These are phyloP conservation scores for Linepithema humile DNA, from an alignment of 1,140 invertebrate species.

Conservation along the genomic window DNA sequence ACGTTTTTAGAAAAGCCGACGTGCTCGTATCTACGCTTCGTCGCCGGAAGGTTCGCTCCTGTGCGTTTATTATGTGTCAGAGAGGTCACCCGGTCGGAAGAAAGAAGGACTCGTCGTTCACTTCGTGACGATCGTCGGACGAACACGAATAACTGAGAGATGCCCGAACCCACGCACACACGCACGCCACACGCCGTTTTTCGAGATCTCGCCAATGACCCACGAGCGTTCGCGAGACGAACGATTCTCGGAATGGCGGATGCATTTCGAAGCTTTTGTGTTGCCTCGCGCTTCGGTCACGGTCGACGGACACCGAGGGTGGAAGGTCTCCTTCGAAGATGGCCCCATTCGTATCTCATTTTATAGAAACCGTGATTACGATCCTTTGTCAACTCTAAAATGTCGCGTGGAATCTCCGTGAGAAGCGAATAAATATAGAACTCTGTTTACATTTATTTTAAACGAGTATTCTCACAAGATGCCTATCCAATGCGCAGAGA, in stretches of 20 bases:
- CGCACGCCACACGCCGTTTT: slow-evolving; percentile 43
- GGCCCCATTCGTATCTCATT: neutral
- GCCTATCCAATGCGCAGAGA: too few species aligned
- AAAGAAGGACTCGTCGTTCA: slow-evolving; percentile 29
- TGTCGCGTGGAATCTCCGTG: neutral
- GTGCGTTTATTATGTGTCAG: slow-evolving; percentile 64
- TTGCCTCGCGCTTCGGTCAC: slow-evolving; percentile 32
- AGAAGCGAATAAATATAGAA: neutral
- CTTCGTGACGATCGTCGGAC: slow-evolving; percentile 17
- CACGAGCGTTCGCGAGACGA: slow-evolving; percentile 49
- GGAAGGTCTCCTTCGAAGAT: slow-evolving; percentile 9
- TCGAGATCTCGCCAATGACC: slow-evolving; percentile 61
- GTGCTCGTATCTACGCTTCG: neutral
- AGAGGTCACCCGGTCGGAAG: slow-evolving; percentile 3
- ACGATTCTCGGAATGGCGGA: slow-evolving; percentile 67
- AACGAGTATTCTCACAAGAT: neutral
- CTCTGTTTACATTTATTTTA: neutral
- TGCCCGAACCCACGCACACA: neutral
- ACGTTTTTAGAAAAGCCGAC: neutral
- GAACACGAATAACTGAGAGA: slow-evolving; percentile 9
- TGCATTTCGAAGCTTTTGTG: slow-evolving; percentile 68
- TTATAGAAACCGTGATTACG: neutral
- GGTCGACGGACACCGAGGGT: neutral
- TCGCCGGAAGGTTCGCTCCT: slow-evolving; percentile 22
- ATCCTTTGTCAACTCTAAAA: neutral